These are phyloP conservation scores for Drosophila nebulosa DNA, from an alignment of 1,140 invertebrate species.

Conservation along the genomic window DNA sequence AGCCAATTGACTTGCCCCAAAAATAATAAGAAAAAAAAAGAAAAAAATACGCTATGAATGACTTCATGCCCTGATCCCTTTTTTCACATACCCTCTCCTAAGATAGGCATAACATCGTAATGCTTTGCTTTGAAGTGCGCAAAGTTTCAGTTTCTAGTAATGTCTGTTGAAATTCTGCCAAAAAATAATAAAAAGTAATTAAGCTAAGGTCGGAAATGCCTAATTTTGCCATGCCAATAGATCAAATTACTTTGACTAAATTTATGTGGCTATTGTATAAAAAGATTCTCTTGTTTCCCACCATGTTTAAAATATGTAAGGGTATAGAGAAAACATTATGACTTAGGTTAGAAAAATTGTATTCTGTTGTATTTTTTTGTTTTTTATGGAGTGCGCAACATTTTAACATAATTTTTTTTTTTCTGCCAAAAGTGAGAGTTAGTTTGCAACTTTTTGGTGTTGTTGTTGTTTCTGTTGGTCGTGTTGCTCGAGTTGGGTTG, in stretches of 20 bases:
- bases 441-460: constrained; percentile 7
- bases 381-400: constrained; percentile 66
- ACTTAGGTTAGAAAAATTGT: background rate
- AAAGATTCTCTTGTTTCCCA: background rate
- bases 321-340: background rate
- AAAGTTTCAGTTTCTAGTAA: too few species aligned
- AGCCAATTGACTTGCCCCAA: constrained; percentile 62
- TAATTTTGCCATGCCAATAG: too few species aligned
- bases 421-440: background rate
- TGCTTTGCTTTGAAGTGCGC: background rate
- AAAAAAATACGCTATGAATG: constrained; percentile 25
- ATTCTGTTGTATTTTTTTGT: background rate
- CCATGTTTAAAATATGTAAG: too few species aligned
- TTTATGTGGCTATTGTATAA: too few species aligned
- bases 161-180: too few species aligned
- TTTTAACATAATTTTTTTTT: constrained; percentile 45
- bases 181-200: too few species aligned
- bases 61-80: constrained; percentile 64
- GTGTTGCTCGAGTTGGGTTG: background rate
- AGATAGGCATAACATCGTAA: background rate
- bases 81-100: constrained; percentile 5
- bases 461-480: background rate
- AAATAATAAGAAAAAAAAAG: background rate
- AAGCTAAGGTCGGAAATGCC: too few species aligned
- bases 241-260: too few species aligned